Evolutionary conservation across 2,797 vertebrate genomes (phyloP).

Genomic region (Gadopsis marmoratus): DNA sequence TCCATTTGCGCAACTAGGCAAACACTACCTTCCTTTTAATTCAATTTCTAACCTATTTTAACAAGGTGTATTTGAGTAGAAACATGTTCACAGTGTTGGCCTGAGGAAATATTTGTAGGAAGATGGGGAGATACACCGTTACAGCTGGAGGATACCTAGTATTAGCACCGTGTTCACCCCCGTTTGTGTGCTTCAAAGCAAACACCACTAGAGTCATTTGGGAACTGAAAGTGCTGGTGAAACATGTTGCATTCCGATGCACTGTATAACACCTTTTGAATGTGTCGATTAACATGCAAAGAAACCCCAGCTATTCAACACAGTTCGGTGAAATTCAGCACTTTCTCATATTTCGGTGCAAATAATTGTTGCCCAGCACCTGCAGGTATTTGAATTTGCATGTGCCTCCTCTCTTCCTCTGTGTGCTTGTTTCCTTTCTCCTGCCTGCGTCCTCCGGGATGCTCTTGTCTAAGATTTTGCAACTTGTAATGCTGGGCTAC

Average conservation of each 20-base stretch:
- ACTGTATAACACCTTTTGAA: slow-evolving; percentile 29
- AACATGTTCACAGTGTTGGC: slow-evolving; percentile 11
- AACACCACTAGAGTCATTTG: background rate
- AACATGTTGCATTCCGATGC: slow-evolving; percentile 19
- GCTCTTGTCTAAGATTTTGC: too few relatives aligned
- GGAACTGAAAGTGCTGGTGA: slow-evolving; percentile 16
- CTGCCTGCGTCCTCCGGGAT: background rate
- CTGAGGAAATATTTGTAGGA: slow-evolving; percentile 41
- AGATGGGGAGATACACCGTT: slow-evolving; percentile 28
- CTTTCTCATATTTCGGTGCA: background rate
- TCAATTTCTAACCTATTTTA: slow-evolving; percentile 52
- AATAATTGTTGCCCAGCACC: background rate
- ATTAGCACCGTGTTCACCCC: slow-evolving; percentile 13
- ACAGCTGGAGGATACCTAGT: slow-evolving; percentile 24
- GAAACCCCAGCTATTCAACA: background rate
- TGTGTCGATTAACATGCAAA: slow-evolving; percentile 17
- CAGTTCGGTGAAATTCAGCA: too few relatives aligned
- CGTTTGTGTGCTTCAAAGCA: slow-evolving; percentile 38
- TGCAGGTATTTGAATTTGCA: too few relatives aligned
- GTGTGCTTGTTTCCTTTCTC: too few relatives aligned
- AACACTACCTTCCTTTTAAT: slow-evolving; percentile 51
- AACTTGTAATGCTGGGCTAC: too few relatives aligned
- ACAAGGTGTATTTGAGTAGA: slow-evolving; percentile 31
- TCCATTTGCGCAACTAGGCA: slow-evolving; percentile 38
- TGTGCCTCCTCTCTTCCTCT: background rate